phyloP scores from a whole-genome alignment of 2,113 vertebrate species.

The Bos javanicus region DNA sequence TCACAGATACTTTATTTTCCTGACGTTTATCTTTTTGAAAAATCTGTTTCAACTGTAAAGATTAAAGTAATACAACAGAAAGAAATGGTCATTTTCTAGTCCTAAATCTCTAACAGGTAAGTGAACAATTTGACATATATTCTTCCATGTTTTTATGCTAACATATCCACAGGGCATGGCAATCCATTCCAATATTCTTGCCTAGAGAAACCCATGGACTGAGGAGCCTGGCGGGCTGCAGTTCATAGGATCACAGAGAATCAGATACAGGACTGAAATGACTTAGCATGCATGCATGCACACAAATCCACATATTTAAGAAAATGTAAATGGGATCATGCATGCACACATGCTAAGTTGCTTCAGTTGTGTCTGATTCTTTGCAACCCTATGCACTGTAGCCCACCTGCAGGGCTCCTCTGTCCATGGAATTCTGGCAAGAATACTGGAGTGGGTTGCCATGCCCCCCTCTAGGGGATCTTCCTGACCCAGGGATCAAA shows the following conservation, averaged over 20 bases:
- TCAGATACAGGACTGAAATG: background rate
- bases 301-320: background rate
- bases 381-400: background rate
- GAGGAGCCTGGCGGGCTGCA: background rate
- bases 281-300: background rate
- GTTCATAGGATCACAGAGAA: background rate
- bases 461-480: background rate
- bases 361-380: background rate
- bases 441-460: background rate
- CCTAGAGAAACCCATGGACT: background rate
- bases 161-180: background rate
- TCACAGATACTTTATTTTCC: background rate
- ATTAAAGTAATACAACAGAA: background rate
- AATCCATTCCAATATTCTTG: background rate
- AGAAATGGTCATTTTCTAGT: background rate
- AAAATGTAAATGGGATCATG: background rate
- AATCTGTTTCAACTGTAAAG: background rate
- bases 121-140: background rate
- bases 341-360: background rate
- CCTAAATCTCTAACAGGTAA: background rate
- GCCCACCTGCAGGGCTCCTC: background rate
- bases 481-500: background rate
- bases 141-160: background rate
- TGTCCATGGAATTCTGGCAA: background rate
- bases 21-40: background rate